phyloP scores from a whole-genome alignment of 92 coral and sea anemone species.

The Epizoanthus rinbou region DNA sequence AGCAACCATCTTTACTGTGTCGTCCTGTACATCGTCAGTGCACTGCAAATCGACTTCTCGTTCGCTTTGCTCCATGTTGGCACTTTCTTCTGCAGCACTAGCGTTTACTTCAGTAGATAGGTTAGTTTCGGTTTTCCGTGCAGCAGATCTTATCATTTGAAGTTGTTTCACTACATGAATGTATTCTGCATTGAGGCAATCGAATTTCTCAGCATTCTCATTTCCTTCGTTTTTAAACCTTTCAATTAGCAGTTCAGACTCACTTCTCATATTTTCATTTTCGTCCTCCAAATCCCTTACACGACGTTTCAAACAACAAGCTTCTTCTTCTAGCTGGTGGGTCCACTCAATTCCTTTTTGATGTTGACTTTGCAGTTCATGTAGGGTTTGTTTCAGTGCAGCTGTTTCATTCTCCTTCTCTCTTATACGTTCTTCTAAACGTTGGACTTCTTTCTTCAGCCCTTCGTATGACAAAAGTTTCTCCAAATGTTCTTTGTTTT shows the following conservation, averaged over 20 bases:
- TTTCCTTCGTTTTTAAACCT: not conserved
- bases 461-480: not conserved
- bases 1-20: not conserved
- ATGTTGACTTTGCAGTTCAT: not conserved
- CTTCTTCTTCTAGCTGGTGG: constrained; percentile 12
- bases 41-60: not conserved
- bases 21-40: not conserved
- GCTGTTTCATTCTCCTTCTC: not conserved
- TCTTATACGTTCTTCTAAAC: not conserved
- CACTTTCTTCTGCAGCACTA: not conserved
- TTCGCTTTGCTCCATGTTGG: not conserved
- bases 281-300: not conserved
- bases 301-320: not conserved
- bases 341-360: not conserved
- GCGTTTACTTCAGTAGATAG: not conserved
- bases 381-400: not conserved
- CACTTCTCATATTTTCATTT: not conserved
- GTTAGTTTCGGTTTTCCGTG: not conserved
- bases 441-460: not conserved
- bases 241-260: not conserved
- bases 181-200: not conserved
- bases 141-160: not conserved
- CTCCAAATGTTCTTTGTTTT: not conserved
- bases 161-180: not conserved
- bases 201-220: not conserved